Evolutionary conservation across 2,888 invertebrate species (phyloP).

Genomic region (Darwinula stevensoni): DNA sequence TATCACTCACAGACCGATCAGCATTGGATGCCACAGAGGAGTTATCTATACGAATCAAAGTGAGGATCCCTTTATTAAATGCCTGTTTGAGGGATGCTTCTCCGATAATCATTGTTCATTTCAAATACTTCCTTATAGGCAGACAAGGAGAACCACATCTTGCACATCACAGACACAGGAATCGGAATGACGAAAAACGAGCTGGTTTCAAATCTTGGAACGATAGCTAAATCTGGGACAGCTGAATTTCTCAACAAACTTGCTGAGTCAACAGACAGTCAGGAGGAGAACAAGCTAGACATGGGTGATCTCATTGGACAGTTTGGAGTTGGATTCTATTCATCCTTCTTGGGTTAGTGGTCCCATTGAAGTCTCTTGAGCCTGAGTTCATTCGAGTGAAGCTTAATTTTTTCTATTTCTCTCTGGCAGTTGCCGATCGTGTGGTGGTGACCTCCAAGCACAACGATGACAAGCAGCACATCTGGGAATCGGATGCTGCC

Average conservation of each 20-base stretch:
- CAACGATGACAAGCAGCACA: slow-evolving; percentile 71
- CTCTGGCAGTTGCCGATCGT: slow-evolving; percentile 46
- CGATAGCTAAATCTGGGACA: slow-evolving; percentile 91
- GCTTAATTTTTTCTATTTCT: not conserved
- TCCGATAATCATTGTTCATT: not conserved
- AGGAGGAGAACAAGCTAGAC: slow-evolving; percentile 24
- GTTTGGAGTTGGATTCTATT: slow-evolving; percentile 99
- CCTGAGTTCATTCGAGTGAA: not conserved
- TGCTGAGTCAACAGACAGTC: slow-evolving; percentile 27
- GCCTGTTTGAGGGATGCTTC: not conserved
- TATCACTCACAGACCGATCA: slow-evolving; percentile 58
- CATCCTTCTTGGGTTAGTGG: slow-evolving; percentile 45
- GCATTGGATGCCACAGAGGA: slow-evolving; percentile 51
- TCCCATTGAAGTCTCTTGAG: too few species aligned
- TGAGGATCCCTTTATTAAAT: too few species aligned
- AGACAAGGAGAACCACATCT: slow-evolving; percentile 62
- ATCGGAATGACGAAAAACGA: slow-evolving; percentile 90
- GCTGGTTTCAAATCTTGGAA: slow-evolving; percentile 79
- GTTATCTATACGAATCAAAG: slow-evolving; percentile 56
- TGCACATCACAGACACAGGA: slow-evolving; percentile 87
- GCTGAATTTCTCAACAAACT: slow-evolving; percentile 81
- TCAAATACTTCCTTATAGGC: slow-evolving; percentile 20
- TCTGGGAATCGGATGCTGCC: slow-evolving; percentile 90
- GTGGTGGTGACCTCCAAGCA: slow-evolving; percentile 87
- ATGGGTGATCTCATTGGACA: slow-evolving; percentile 95